These are phyloP conservation scores for Dusona sp. DNA, from an alignment of 2,888 invertebrate genomes.

Conservation along the genomic window DNA sequence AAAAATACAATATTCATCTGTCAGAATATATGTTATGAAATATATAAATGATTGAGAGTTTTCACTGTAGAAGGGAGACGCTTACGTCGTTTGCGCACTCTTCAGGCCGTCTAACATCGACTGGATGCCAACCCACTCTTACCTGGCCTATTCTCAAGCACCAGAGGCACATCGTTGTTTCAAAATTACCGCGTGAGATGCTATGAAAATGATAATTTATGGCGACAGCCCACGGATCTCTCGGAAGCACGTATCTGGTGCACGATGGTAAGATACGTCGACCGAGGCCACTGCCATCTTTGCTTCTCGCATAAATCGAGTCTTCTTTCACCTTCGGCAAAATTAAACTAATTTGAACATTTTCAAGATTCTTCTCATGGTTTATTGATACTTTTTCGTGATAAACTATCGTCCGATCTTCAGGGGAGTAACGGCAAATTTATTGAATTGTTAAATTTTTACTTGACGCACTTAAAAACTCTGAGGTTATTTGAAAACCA, in stretches of 20 bases:
- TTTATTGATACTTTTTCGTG: neutral
- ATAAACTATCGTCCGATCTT: neutral
- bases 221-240: slow-evolving; percentile 77
- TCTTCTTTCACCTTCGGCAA: neutral
- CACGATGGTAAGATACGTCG: slow-evolving; percentile 67
- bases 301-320: slow-evolving; percentile 34
- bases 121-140: slow-evolving; percentile 13
- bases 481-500: no score
- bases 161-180: slow-evolving; percentile 70
- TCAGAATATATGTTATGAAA: neutral
- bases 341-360: neutral
- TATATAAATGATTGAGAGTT: neutral
- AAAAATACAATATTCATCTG: neutral
- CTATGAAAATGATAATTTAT: slow-evolving; percentile 83
- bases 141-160: slow-evolving; percentile 27
- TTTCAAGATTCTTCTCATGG: neutral
- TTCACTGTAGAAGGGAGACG: slow-evolving; percentile 7
- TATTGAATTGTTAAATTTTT: no score
- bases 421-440: neutral
- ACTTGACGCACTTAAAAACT: no score
- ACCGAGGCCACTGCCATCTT: slow-evolving; percentile 58
- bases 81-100: slow-evolving; percentile 11
- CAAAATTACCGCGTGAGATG: slow-evolving; percentile 77
- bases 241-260: slow-evolving; percentile 79
- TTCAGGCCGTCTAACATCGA: neutral